Evolutionary conservation across 2,888 invertebrate species (phyloP).

Genomic region (Lysandra coridon): DNA sequence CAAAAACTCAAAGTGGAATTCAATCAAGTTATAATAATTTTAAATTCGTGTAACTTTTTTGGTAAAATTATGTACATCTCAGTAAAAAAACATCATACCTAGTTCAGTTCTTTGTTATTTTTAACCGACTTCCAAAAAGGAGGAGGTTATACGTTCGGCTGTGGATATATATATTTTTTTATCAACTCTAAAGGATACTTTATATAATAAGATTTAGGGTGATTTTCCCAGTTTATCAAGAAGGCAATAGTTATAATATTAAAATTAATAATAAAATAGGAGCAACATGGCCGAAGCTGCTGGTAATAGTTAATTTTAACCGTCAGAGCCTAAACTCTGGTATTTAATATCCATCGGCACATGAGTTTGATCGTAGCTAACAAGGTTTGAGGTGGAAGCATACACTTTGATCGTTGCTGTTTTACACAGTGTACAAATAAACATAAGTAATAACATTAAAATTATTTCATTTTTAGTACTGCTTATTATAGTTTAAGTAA

Average conservation of each 20-base stretch:
- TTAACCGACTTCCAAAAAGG: too few species aligned
- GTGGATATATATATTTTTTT: too few species aligned
- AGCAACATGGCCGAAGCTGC: not conserved
- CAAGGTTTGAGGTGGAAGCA: not conserved
- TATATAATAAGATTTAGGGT: too few species aligned
- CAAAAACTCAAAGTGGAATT: too few species aligned
- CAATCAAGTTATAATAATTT: too few species aligned
- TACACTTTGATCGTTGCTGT: not conserved
- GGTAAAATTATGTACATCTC: too few species aligned
- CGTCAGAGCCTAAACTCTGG: not conserved
- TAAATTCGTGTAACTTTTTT: too few species aligned
- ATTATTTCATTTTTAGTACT: not conserved
- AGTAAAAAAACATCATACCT: too few species aligned
- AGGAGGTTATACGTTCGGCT: too few species aligned
- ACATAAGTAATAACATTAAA: too few species aligned
- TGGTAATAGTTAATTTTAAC: constrained; percentile 10
- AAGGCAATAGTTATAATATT: not conserved
- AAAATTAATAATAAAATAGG: not conserved
- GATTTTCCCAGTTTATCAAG: not conserved
- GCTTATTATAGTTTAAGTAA: not conserved
- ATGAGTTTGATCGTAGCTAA: constrained; percentile 18
- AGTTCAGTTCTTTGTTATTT: too few species aligned
- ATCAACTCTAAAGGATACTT: not conserved
- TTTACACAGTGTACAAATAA: too few species aligned
- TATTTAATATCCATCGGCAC: constrained; percentile 17